Percentiles rank a stretch among this genome's conserved stretches.
Conservation (phyloP, 2,113 vertebrate genomes). For the Halichoeres trimaculatus region DNA sequence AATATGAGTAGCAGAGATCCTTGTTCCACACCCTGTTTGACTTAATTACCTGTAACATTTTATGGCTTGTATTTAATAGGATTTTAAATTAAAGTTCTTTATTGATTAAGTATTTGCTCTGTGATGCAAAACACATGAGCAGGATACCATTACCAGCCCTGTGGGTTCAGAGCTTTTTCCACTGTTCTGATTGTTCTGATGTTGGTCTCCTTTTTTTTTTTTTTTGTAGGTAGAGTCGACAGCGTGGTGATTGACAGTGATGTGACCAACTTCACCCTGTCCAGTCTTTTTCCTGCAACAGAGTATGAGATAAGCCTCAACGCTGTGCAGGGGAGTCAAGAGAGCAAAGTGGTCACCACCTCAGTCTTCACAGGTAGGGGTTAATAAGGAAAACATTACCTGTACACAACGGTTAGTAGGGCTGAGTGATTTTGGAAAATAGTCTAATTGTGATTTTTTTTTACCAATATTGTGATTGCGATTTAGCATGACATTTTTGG, state of each 20-base stretch:
- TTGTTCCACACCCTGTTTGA: conserved; percentile 17
- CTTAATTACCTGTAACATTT: conserved; percentile 60
- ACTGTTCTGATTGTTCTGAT: background rate
- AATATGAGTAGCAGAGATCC: conserved; percentile 13
- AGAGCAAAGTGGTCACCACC: conserved; percentile 88
- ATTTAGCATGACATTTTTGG: no score
- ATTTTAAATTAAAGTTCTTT: conserved; percentile 53
- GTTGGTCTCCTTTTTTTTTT: conserved; percentile 7
- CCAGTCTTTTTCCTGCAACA: conserved; percentile 89
- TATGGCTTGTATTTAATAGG: conserved; percentile 52
- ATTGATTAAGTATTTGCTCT: conserved; percentile 24
- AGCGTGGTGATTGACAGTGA: conserved; percentile 88
- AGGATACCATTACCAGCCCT: background rate
- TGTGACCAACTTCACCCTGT: conserved; percentile 87
- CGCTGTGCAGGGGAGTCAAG: conserved; percentile 88
- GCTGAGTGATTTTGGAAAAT: no score
- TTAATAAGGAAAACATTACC: background rate
- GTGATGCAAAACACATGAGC: conserved; percentile 7
- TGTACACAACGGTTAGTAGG: no score
- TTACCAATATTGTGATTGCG: no score
- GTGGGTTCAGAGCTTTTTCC: background rate
- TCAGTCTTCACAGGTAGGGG: conserved; percentile 89
- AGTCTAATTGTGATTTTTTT: no score
- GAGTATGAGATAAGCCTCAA: conserved; percentile 92
- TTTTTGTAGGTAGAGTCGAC: conserved; percentile 87